Conservation (phyloP, 2,888 invertebrate genomes). For the Chloroclysta siterata region DNA sequence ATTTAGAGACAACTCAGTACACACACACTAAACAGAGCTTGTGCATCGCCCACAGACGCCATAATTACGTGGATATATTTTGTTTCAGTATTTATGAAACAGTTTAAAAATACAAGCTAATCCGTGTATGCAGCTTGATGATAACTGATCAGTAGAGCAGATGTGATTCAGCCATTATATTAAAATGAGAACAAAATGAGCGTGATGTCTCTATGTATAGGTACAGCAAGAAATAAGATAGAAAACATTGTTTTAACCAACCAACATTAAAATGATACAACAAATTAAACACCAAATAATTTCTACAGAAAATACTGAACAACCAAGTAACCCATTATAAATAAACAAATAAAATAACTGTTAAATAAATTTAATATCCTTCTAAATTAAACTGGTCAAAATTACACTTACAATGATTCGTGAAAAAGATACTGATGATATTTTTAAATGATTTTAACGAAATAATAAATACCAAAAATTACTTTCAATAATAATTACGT, state of each 20-base stretch:
- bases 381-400: conserved; percentile 40
- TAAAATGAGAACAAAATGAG: not conserved
- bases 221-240: conserved; percentile 38
- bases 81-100: not conserved
- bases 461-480: conserved; percentile 21
- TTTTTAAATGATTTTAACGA: conserved; percentile 14
- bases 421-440: conserved; percentile 21
- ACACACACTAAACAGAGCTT: not conserved
- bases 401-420: conserved; percentile 38
- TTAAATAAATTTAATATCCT: conserved; percentile 41
- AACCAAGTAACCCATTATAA: conserved; percentile 33
- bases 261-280: conserved; percentile 14
- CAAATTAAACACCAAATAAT: conserved; percentile 12
- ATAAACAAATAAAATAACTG: conserved; percentile 24
- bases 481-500: conserved; percentile 4
- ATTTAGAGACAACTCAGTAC: no score
- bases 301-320: conserved; percentile 22
- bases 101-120: not conserved
- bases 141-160: conserved; percentile 10
- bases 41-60: not conserved
- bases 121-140: not conserved
- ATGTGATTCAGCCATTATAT: conserved; percentile 12
- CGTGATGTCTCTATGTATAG: conserved; percentile 11
- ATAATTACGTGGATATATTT: not conserved
- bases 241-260: conserved; percentile 31